Conservation (phyloP, 2,888 invertebrate species). For the Platycheirus rosarum region DNA sequence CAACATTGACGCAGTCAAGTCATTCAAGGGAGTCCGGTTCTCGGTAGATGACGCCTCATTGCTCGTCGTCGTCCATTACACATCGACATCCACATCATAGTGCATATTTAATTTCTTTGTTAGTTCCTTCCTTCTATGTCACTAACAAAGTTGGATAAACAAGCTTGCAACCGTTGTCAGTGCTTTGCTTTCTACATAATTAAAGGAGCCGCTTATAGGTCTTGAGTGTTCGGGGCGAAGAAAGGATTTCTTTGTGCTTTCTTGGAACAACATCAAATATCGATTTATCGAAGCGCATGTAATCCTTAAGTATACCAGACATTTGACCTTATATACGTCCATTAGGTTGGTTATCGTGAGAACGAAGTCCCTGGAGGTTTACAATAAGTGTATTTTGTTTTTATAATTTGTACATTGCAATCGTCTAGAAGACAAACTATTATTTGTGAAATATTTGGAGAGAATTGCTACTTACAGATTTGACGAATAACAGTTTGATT, state of each 20-base stretch:
- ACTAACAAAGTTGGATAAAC: slow-evolving; percentile 37
- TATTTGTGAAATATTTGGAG: too few relatives aligned
- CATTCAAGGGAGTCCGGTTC: too few relatives aligned
- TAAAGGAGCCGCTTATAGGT: neutral
- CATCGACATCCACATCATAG: slow-evolving; percentile 35
- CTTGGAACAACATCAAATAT: slow-evolving; percentile 59
- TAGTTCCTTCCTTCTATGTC: slow-evolving; percentile 27
- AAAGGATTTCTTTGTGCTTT: slow-evolving; percentile 54
- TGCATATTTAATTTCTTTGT: slow-evolving; percentile 66
- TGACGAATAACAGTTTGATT: too few relatives aligned
- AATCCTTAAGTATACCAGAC: slow-evolving; percentile 37
- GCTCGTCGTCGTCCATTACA: slow-evolving; percentile 31
- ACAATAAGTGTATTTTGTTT: slow-evolving; percentile 40
- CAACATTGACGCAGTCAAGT: too few relatives aligned
- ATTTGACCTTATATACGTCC: slow-evolving; percentile 43
- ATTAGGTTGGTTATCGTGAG: slow-evolving; percentile 31
- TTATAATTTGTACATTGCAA: slow-evolving; percentile 24
- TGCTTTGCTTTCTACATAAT: neutral
- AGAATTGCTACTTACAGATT: too few relatives aligned
- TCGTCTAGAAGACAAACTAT: too few relatives aligned
- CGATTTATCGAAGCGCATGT: slow-evolving; percentile 51
- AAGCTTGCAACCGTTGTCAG: slow-evolving; percentile 3
- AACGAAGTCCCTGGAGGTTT: slow-evolving; percentile 35
- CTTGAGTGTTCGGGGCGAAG: neutral
- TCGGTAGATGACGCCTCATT: neutral